These are phyloP conservation scores for Agapornis roseicollis DNA, from an alignment of 2,113 vertebrate genomes.

Conservation along the genomic window DNA sequence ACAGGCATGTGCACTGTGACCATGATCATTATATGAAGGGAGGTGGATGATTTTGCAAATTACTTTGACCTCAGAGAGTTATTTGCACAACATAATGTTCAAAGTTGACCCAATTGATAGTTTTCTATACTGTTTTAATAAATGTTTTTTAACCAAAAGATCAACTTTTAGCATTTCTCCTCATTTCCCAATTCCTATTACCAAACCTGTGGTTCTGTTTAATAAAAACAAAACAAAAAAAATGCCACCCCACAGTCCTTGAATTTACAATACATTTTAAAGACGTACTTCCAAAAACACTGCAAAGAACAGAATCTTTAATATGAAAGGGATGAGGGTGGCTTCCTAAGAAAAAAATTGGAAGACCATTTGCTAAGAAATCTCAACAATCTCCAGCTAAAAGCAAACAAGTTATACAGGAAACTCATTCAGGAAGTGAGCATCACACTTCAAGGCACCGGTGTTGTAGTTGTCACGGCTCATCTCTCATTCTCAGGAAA, in stretches of 20 bases:
- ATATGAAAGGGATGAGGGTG: not conserved
- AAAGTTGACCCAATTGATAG: not conserved
- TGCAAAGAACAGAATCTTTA: not conserved
- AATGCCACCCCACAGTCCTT: not conserved
- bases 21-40: not conserved
- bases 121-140: not conserved
- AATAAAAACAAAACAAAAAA: not conserved
- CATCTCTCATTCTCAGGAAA: not conserved
- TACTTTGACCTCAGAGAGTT: not conserved
- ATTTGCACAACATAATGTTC: not conserved
- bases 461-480: not conserved
- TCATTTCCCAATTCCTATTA: not conserved
- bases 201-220: not conserved
- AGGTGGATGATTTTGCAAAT: constrained; percentile 1
- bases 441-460: not conserved
- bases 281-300: not conserved
- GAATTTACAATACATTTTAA: not conserved
- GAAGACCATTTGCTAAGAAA: not conserved
- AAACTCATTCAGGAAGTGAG: not conserved
- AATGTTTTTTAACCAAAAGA: not conserved
- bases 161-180: not conserved
- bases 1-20: not conserved
- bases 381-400: not conserved
- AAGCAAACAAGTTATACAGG: not conserved
- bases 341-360: not conserved